These are phyloP conservation scores for Ferdinandea cuprea DNA, from an alignment of 2,888 invertebrate genomes.

Conservation along the genomic window DNA sequence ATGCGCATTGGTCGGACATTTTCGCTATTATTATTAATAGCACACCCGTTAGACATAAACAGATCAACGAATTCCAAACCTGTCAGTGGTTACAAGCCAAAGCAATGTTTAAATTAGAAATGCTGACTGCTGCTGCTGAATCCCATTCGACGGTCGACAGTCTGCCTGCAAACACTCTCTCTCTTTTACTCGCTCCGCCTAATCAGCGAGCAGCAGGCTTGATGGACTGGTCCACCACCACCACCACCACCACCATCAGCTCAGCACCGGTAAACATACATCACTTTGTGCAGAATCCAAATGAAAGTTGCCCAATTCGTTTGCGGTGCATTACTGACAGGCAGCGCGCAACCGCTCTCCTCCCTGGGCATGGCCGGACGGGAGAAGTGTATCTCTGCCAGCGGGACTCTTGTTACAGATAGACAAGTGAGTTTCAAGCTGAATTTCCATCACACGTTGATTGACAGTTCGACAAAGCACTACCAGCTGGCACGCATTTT, in stretches of 20 bases:
- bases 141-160: constrained; percentile 29
- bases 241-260: too few species aligned
- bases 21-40: constrained; percentile 72
- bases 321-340: constrained; percentile 63
- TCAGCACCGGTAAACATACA: constrained; percentile 50
- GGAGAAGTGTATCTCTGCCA: constrained; percentile 37
- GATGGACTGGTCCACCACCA: constrained; percentile 56
- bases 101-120: constrained; percentile 73
- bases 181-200: constrained; percentile 39
- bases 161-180: constrained; percentile 17
- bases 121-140: constrained; percentile 49
- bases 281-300: constrained; percentile 45
- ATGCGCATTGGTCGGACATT: constrained; percentile 50
- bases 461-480: constrained; percentile 73
- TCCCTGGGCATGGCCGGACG: background rate
- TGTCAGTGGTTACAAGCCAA: constrained; percentile 69
- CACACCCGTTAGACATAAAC: constrained; percentile 74
- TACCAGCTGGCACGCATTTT: constrained; percentile 72
- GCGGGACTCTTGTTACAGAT: constrained; percentile 30
- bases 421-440: constrained; percentile 65
- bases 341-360: constrained; percentile 10
- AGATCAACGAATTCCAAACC: constrained; percentile 72
- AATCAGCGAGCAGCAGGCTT: constrained; percentile 31
- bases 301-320: constrained; percentile 73
- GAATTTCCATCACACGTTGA: constrained; percentile 68